A percentile compares a stretch with the other conserved stretches of the same genome.
Evolutionary conservation across 2,888 invertebrate genomes (phyloP).

Genomic region (Andrena camellia): DNA sequence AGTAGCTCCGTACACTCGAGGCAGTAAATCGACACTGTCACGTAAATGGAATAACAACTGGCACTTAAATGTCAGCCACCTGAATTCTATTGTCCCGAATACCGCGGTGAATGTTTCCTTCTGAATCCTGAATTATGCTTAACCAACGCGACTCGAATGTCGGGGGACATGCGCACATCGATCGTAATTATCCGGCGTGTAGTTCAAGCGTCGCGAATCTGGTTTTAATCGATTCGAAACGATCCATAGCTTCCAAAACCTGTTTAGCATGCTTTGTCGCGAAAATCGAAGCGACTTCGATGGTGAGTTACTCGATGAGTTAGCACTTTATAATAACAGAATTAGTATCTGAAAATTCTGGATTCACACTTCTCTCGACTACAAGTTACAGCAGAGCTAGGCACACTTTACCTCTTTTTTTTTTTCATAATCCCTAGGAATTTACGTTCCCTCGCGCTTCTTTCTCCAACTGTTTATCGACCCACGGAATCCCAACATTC

Average conservation of each 20-base stretch:
- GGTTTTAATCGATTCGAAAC: constrained; percentile 13
- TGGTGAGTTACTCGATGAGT: no score
- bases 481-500: constrained; percentile 3
- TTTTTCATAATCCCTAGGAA: not conserved
- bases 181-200: constrained; percentile 13
- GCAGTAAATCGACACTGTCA: constrained; percentile 34
- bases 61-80: constrained; percentile 42
- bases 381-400: not conserved
- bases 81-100: constrained; percentile 22
- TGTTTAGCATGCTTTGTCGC: not conserved
- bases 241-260: not conserved
- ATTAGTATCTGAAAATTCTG: not conserved
- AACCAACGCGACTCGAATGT: not conserved
- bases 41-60: not conserved
- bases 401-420: not conserved
- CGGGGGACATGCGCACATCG: not conserved
- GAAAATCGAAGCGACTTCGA: no score
- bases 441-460: not conserved
- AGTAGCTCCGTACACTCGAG: not conserved
- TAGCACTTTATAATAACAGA: not conserved
- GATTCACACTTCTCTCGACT: not conserved
- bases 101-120: not conserved
- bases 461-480: not conserved
- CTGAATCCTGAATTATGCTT: constrained; percentile 17
- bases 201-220: constrained; percentile 22